These are phyloP conservation scores for Patella ulyssiponensis DNA, from an alignment of 2,888 invertebrate species.

Conservation along the genomic window DNA sequence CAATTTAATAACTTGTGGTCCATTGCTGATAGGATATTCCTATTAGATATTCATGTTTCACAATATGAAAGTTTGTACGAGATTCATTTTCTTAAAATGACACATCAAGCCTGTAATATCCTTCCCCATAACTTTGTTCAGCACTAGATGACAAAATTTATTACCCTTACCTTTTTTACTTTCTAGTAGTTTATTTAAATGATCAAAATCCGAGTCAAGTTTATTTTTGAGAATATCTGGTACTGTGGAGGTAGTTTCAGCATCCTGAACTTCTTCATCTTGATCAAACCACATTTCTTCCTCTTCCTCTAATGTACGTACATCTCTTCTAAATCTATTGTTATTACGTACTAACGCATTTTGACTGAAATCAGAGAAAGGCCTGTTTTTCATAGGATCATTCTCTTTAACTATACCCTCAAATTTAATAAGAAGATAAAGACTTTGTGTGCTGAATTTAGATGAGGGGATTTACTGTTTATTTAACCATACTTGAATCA, in stretches of 20 bases:
- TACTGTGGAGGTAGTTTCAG: constrained; percentile 67
- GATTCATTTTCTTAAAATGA: too few relatives aligned
- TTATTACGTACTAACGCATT: constrained; percentile 80
- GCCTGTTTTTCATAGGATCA: constrained; percentile 1
- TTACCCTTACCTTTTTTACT: constrained; percentile 74
- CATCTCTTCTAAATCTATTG: constrained; percentile 88
- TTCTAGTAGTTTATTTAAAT: constrained; percentile 80
- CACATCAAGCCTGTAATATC: too few relatives aligned
- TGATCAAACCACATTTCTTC: constrained; percentile 99
- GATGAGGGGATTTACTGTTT: too few relatives aligned
- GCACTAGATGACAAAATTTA: too few relatives aligned
- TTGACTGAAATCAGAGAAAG: constrained; percentile 71
- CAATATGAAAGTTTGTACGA: too few relatives aligned
- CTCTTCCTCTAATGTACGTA: constrained; percentile 94
- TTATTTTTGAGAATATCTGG: constrained; percentile 76
- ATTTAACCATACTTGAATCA: too few relatives aligned
- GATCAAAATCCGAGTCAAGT: constrained; percentile 77
- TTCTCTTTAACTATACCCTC: neutral
- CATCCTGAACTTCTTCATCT: constrained; percentile 79
- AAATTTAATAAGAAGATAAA: too few relatives aligned
- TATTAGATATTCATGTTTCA: too few relatives aligned
- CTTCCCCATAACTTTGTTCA: too few relatives aligned
- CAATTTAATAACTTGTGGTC: neutral
- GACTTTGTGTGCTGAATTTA: too few relatives aligned
- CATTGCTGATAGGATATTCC: neutral